Conservation (phyloP, 1,140 invertebrate genomes). For the Psix sp. region DNA sequence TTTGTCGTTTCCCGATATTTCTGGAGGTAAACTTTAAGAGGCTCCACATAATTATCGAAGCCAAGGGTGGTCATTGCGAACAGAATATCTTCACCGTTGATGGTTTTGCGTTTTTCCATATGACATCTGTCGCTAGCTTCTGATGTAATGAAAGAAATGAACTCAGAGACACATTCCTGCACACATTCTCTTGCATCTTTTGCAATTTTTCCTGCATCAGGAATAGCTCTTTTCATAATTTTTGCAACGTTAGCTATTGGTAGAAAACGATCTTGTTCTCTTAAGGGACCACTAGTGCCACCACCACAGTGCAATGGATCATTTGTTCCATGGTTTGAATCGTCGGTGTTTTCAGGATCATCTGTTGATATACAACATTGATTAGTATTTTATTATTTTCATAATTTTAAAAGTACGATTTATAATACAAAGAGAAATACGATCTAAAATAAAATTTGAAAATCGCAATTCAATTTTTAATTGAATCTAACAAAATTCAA, state of each 20-base stretch:
- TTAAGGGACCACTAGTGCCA: conserved; percentile 79
- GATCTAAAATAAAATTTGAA: too few relatives aligned
- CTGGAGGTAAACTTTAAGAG: conserved; percentile 96
- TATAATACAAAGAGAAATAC: too few relatives aligned
- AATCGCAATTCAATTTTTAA: too few relatives aligned
- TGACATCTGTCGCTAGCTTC: conserved; percentile 98
- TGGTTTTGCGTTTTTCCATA: conserved; percentile 99
- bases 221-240: conserved; percentile 99
- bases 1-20: conserved; percentile 93
- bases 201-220: conserved; percentile 97
- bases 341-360: conserved; percentile 84
- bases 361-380: conserved; percentile 54
- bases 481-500: too few relatives aligned
- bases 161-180: conserved; percentile 99
- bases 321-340: conserved; percentile 80
- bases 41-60: conserved; percentile 99
- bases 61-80: conserved; percentile 98
- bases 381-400: background rate
- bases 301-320: conserved; percentile 77
- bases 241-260: conserved; percentile 99
- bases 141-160: conserved; percentile 99
- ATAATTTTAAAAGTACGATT: too few relatives aligned
- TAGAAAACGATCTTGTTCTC: conserved; percentile 96
- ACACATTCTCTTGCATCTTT: conserved; percentile 99
- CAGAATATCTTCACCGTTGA: conserved; percentile 98